These are phyloP conservation scores for Megalops atlanticus DNA, from an alignment of 2,113 vertebrate genomes.

Conservation along the genomic window DNA sequence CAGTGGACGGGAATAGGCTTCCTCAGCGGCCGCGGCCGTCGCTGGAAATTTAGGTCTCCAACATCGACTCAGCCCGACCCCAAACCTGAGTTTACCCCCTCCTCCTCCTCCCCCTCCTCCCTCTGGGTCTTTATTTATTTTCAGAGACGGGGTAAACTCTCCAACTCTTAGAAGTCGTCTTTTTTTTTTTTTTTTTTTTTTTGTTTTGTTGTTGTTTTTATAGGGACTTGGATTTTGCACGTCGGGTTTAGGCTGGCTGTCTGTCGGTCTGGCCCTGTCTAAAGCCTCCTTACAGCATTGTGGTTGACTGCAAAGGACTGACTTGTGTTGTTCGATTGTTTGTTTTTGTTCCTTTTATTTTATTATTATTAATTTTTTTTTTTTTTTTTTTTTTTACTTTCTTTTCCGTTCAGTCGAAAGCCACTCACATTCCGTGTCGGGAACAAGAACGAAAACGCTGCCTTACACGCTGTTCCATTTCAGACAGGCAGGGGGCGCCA, in stretches of 20 bases:
- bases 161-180: constrained; percentile 31
- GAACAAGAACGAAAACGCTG: constrained; percentile 34
- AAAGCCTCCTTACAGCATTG: constrained; percentile 71
- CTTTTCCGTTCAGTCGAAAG: constrained; percentile 32
- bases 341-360: too few species aligned
- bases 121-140: constrained; percentile 51
- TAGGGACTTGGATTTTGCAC: constrained; percentile 67
- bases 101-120: background rate
- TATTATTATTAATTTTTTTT: constrained; percentile 17
- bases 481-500: constrained; percentile 1
- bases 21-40: constrained; percentile 70
- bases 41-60: constrained; percentile 63
- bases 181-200: too few species aligned
- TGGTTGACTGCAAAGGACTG: constrained; percentile 65
- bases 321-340: constrained; percentile 44
- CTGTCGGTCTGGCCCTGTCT: constrained; percentile 62
- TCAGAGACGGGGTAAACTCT: constrained; percentile 32
- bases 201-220: constrained; percentile 57
- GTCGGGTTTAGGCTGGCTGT: constrained; percentile 64
- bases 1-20: constrained; percentile 90
- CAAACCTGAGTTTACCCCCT: too few species aligned
- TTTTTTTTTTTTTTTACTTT: constrained; percentile 24
- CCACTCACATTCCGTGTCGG: constrained; percentile 36
- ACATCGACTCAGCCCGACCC: background rate
- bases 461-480: constrained; percentile 30